Conservation (phyloP, 2,888 invertebrate genomes). For the Seira musarum region DNA sequence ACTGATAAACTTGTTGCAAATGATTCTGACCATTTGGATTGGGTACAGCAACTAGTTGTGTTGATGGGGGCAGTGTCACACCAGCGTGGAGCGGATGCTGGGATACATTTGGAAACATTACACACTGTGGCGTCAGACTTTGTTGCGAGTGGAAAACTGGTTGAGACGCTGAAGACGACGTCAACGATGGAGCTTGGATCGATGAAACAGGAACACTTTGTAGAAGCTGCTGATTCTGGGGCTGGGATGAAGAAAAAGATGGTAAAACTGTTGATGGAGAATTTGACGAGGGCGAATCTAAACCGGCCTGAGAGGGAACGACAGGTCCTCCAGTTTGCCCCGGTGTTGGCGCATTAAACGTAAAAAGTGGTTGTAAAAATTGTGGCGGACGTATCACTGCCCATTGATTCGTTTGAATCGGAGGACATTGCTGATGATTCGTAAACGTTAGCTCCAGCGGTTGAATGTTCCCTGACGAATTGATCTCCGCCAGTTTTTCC, state of each 20-base stretch:
- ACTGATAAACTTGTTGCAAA: slow-evolving; percentile 51
- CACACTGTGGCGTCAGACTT: slow-evolving; percentile 18
- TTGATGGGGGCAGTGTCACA: neutral
- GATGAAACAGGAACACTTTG: neutral
- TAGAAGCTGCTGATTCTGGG: neutral
- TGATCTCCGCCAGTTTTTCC: slow-evolving; percentile 48
- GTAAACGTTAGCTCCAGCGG: slow-evolving; percentile 22
- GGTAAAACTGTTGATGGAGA: neutral
- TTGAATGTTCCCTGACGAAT: slow-evolving; percentile 36
- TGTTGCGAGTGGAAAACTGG: slow-evolving; percentile 9
- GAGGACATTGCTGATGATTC: slow-evolving; percentile 14
- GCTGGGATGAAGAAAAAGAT: neutral
- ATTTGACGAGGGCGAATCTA: slow-evolving; percentile 13
- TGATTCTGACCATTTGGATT: slow-evolving; percentile 29
- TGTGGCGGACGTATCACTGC: slow-evolving; percentile 21
- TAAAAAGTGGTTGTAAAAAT: slow-evolving; percentile 27
- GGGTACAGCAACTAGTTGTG: slow-evolving; percentile 34
- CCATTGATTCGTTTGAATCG: slow-evolving; percentile 19
- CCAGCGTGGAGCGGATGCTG: neutral
- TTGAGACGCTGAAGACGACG: neutral
- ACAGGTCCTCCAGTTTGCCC: slow-evolving; percentile 17
- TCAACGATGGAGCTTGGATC: neutral
- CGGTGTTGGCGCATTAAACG: slow-evolving; percentile 29
- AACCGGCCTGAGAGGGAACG: slow-evolving; percentile 4
- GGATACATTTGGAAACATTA: slow-evolving; percentile 13